Conservation (phyloP, 2,888 invertebrate genomes). For the Kryphioiulus occultus region DNA sequence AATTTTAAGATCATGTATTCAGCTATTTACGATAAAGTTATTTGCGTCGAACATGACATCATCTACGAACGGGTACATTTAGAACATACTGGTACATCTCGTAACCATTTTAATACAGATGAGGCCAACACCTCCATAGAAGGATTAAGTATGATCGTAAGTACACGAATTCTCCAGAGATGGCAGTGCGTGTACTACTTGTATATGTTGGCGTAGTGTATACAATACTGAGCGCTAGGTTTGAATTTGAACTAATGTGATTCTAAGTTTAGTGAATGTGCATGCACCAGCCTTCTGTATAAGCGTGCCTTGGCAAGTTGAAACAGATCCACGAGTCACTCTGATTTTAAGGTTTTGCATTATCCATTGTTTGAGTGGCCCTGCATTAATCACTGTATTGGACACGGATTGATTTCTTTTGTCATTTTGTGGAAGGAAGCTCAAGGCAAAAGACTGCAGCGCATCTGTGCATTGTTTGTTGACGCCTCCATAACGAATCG, state of each 20-base stretch:
- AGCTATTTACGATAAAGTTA: too few relatives aligned
- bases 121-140: not conserved
- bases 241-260: not conserved
- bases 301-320: not conserved
- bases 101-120: not conserved
- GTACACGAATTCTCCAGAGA: not conserved
- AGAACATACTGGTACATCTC: too few relatives aligned
- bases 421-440: not conserved
- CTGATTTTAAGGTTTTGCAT: conserved; percentile 6
- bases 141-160: not conserved
- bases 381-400: conserved; percentile 13
- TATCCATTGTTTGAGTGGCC: not conserved
- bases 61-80: too few relatives aligned
- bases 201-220: too few relatives aligned
- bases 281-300: conserved; percentile 7
- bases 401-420: conserved; percentile 5
- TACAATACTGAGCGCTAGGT: not conserved
- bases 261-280: not conserved
- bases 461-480: not conserved
- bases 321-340: not conserved
- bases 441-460: not conserved
- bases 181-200: not conserved
- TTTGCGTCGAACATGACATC: too few relatives aligned
- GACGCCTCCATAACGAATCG: not conserved
- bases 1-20: too few relatives aligned